phyloP scores from a whole-genome alignment of 2,113 vertebrate genomes.

The Indicator maculatus region DNA sequence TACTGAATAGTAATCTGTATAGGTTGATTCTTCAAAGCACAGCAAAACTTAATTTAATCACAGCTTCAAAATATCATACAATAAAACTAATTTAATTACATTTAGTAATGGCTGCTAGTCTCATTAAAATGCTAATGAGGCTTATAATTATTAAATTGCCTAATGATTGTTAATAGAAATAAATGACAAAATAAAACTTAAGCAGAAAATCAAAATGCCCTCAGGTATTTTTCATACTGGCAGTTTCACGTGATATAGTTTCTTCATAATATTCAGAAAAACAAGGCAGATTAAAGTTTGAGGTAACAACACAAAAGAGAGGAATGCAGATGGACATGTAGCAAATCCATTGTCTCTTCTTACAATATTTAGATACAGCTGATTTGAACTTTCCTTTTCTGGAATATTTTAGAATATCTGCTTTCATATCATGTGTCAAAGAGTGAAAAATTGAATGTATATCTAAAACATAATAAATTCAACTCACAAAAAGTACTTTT shows the following conservation, averaged over 20 bases:
- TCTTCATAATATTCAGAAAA: conserved; percentile 31
- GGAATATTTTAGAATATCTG: background rate
- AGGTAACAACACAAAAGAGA: background rate
- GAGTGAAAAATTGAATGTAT: background rate
- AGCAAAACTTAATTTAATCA: conserved; percentile 84
- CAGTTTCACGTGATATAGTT: background rate
- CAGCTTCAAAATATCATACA: conserved; percentile 79
- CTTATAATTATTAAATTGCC: conserved; percentile 88
- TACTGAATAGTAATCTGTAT: conserved; percentile 68
- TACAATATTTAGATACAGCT: background rate
- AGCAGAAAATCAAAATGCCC: conserved; percentile 76
- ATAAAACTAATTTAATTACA: conserved; percentile 87
- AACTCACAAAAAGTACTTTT: background rate
- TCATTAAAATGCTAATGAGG: conserved; percentile 89
- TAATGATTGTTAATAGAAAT: conserved; percentile 82
- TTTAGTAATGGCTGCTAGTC: conserved; percentile 77
- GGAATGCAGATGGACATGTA: background rate
- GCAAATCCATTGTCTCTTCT: background rate
- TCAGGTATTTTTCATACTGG: conserved; percentile 67
- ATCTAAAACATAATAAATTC: background rate
- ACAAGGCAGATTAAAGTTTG: background rate
- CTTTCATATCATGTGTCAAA: background rate
- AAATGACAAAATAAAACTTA: conserved; percentile 85
- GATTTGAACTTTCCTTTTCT: background rate
- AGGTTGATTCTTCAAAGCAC: conserved; percentile 78